Evolutionary conservation across 1,140 invertebrate genomes (phyloP).

Genomic region (Nephotettix cincticeps): DNA sequence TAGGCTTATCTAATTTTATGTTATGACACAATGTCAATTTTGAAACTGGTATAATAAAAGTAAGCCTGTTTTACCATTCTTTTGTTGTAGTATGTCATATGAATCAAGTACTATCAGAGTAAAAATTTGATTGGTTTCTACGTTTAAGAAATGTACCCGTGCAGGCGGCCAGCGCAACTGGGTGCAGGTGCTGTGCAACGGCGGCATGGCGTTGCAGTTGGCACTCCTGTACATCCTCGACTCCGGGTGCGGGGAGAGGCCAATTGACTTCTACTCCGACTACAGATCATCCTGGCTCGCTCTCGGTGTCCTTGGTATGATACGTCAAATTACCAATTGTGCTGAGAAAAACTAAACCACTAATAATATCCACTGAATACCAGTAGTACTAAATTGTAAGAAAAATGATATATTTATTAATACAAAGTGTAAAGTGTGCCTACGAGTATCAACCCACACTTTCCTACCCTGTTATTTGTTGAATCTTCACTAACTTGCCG

Average conservation of each 20-base stretch:
- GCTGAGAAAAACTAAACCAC: no score
- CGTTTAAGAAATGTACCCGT: constrained; percentile 34
- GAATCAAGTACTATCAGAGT: background rate
- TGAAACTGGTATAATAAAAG: constrained; percentile 2
- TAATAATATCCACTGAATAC: no score
- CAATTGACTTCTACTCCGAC: constrained; percentile 74
- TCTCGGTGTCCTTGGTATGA: constrained; percentile 71
- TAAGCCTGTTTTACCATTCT: background rate
- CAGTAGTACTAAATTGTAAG: no score
- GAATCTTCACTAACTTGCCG: no score
- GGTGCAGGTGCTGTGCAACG: constrained; percentile 86
- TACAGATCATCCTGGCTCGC: constrained; percentile 81
- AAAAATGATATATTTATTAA: no score
- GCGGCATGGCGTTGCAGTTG: constrained; percentile 77
- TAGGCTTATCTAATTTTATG: no score
- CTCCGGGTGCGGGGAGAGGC: constrained; percentile 71
- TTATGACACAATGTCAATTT: no score
- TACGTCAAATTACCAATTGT: no score
- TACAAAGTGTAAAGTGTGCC: no score
- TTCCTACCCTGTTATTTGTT: no score
- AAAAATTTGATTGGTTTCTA: constrained; percentile 8
- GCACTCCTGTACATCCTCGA: constrained; percentile 80
- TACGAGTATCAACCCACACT: no score
- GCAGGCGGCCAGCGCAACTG: constrained; percentile 82
- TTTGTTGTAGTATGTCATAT: background rate